Conservation (phyloP, 2,888 invertebrate species). For the Leptinotarsa rubiginosa region DNA sequence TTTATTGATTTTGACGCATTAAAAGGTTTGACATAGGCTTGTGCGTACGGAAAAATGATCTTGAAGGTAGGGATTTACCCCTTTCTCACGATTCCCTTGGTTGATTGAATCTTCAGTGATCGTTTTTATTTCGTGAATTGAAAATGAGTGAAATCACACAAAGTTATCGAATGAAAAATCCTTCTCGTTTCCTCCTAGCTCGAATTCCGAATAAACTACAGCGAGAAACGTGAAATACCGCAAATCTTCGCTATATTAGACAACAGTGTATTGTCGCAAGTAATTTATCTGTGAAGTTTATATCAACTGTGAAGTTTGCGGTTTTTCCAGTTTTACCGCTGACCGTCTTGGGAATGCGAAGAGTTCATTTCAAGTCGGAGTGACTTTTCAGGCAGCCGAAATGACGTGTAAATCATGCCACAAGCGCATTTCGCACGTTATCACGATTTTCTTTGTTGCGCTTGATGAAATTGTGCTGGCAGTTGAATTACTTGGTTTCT, state of each 20-base stretch:
- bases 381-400: slow-evolving; percentile 14
- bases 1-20: no score
- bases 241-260: slow-evolving; percentile 1
- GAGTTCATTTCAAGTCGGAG: slow-evolving; percentile 21
- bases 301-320: slow-evolving; percentile 18
- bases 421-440: slow-evolving; percentile 16
- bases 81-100: no score
- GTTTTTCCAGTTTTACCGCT: slow-evolving; percentile 20
- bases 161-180: neutral
- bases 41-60: no score
- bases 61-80: no score
- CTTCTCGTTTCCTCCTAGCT: no score
- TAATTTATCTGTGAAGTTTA: slow-evolving; percentile 19
- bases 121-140: no score
- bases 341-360: slow-evolving; percentile 24
- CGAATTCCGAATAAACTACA: slow-evolving; percentile 6
- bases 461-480: slow-evolving; percentile 15
- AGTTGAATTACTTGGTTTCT: slow-evolving; percentile 11
- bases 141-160: no score
- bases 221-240: slow-evolving; percentile 12
- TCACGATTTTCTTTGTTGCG: slow-evolving; percentile 22
- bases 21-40: no score
- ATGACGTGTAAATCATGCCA: slow-evolving; percentile 20
- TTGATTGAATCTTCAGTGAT: no score
- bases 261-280: slow-evolving; percentile 13